These are phyloP conservation scores for Gisinianus flammeolus DNA, from an alignment of 2,888 invertebrate genomes.

Conservation along the genomic window DNA sequence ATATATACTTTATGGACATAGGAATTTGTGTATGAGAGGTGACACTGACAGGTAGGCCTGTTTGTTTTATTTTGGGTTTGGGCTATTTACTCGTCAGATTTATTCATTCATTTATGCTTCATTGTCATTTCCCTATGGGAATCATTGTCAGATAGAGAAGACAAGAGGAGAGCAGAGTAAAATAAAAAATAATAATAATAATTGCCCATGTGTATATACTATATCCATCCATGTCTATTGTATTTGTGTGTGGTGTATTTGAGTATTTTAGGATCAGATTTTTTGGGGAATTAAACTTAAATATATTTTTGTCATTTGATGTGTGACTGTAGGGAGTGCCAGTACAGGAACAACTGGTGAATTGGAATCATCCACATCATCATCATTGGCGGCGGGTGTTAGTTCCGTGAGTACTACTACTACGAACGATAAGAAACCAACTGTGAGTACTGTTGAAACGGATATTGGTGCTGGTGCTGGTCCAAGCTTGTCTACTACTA, in stretches of 20 bases:
- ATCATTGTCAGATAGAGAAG: background rate
- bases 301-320: background rate
- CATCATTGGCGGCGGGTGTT: slow-evolving; percentile 26
- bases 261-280: too few species aligned
- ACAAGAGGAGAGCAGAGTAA: background rate
- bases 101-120: background rate
- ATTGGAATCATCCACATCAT: slow-evolving; percentile 27
- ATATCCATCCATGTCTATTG: background rate
- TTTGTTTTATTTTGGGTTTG: background rate
- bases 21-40: background rate
- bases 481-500: slow-evolving; percentile 10
- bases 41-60: background rate
- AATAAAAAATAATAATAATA: background rate
- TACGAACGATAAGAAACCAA: background rate
- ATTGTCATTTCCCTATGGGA: background rate
- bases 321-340: slow-evolving; percentile 16
- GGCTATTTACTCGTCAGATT: background rate
- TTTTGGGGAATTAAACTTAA: background rate
- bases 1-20: background rate
- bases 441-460: background rate
- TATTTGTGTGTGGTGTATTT: background rate
- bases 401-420: slow-evolving; percentile 18
- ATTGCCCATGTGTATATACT: background rate
- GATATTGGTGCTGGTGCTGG: background rate
- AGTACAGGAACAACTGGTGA: slow-evolving; percentile 27